Evolutionary conservation across 1,140 invertebrate genomes (phyloP).

Genomic region (Orussus abietinus): DNA sequence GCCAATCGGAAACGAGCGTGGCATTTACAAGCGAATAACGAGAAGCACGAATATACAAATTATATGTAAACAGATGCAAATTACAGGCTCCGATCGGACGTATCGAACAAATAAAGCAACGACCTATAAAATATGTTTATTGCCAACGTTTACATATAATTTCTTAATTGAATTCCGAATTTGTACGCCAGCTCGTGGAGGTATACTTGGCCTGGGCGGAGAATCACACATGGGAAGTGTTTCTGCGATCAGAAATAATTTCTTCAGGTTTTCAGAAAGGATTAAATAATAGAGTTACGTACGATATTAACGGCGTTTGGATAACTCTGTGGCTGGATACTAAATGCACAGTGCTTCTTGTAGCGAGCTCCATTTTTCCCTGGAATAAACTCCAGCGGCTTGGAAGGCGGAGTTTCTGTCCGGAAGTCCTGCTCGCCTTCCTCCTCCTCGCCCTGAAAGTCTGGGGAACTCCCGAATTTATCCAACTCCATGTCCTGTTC

Average conservation of each 20-base stretch:
- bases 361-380: constrained; percentile 72
- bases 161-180: constrained; percentile 49
- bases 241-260: constrained; percentile 51
- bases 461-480: neutral
- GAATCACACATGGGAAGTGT: constrained; percentile 67
- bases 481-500: neutral
- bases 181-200: constrained; percentile 58
- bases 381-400: constrained; percentile 37
- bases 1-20: too few relatives aligned
- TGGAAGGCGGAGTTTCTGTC: neutral
- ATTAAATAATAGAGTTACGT: constrained; percentile 19
- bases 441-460: neutral
- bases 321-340: constrained; percentile 85
- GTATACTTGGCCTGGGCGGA: constrained; percentile 72
- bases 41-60: too few relatives aligned
- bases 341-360: constrained; percentile 73
- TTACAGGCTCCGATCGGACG: too few relatives aligned
- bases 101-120: too few relatives aligned
- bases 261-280: neutral
- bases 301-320: constrained; percentile 84
- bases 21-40: too few relatives aligned
- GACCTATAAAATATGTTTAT: too few relatives aligned
- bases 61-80: too few relatives aligned
- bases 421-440: neutral
- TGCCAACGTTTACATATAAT: constrained; percentile 34